These are phyloP conservation scores for Amiota mariae DNA, from an alignment of 2,888 invertebrate genomes.

Conservation along the genomic window DNA sequence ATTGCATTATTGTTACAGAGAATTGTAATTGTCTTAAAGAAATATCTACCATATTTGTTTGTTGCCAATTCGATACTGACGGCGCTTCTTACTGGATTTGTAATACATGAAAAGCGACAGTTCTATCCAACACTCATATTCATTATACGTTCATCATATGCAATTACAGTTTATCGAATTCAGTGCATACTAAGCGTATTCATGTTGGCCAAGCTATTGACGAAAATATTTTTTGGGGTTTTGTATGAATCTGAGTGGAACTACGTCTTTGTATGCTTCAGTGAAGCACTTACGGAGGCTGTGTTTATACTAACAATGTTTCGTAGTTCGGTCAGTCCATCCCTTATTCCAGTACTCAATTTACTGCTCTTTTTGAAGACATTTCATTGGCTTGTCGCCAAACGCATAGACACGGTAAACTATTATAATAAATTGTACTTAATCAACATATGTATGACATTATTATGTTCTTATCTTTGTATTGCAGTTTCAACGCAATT, in stretches of 20 bases:
- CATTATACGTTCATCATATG: neutral
- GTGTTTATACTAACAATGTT: too few relatives aligned
- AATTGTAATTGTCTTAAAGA: too few relatives aligned
- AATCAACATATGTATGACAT: neutral
- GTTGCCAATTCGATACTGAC: too few relatives aligned
- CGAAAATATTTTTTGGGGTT: neutral
- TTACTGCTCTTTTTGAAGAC: neutral
- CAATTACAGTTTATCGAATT: neutral
- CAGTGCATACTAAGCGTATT: neutral
- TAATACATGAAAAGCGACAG: neutral
- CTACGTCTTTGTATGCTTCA: too few relatives aligned
- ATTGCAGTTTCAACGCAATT: neutral
- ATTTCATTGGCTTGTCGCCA: neutral
- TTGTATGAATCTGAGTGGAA: neutral
- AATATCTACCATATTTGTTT: too few relatives aligned
- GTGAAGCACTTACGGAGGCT: too few relatives aligned
- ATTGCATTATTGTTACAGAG: too few relatives aligned
- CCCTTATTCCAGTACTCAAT: neutral
- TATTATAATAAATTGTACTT: neutral
- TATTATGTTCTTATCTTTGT: neutral
- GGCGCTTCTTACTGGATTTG: neutral
- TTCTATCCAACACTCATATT: neutral
- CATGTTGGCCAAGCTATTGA: neutral
- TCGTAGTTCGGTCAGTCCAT: too few relatives aligned
- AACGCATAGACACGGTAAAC: neutral